Evolutionary conservation across 2,113 vertebrate species (phyloP).

Genomic region (Grallaria varia): DNA sequence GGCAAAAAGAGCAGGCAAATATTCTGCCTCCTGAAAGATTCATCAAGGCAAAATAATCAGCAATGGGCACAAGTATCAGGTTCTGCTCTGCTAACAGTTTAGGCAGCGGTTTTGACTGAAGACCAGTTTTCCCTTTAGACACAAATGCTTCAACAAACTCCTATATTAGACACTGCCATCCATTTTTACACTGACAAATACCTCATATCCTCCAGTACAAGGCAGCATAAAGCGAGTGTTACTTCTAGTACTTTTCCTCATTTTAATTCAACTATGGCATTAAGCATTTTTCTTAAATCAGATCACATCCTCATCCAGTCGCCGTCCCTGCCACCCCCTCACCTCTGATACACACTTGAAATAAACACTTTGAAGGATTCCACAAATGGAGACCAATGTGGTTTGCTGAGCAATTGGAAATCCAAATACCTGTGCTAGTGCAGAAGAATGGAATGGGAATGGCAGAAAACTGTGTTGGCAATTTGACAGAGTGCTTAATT

Average conservation of each 20-base stretch:
- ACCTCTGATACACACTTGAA: neutral
- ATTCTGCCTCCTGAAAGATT: slow-evolving; percentile 87
- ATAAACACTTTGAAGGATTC: neutral
- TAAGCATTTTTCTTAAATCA: neutral
- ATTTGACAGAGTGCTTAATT: neutral
- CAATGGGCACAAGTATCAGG: neutral
- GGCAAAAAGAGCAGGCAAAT: slow-evolving; percentile 95
- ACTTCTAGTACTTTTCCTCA: neutral
- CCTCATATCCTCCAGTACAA: neutral
- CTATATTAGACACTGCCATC: neutral
- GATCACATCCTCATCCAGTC: neutral
- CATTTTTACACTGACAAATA: neutral
- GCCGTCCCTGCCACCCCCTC: neutral
- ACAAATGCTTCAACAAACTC: neutral
- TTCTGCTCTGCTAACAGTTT: neutral
- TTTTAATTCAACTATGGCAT: neutral
- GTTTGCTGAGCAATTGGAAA: neutral
- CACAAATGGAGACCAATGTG: neutral
- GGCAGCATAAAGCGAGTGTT: neutral
- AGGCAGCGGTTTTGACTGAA: neutral
- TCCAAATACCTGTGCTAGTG: neutral
- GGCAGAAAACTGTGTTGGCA: neutral
- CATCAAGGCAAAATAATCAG: slow-evolving; percentile 19
- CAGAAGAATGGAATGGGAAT: neutral
- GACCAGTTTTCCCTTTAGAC: neutral